Evolutionary conservation across 2,797 vertebrate species (phyloP).

Genomic region (Silurus lanzhouensis): DNA sequence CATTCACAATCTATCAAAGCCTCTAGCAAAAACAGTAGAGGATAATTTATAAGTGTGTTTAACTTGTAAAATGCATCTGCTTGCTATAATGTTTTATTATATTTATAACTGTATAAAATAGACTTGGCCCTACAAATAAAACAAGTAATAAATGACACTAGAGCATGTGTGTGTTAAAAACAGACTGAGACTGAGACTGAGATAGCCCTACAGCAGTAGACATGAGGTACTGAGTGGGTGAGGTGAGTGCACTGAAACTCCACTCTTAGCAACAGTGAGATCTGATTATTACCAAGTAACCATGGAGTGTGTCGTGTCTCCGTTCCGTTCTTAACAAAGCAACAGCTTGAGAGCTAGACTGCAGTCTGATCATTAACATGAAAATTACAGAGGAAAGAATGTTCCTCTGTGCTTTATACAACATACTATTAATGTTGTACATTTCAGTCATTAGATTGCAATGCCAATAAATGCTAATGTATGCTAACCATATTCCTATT

Average conservation of each 20-base stretch:
- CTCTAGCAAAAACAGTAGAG: background rate
- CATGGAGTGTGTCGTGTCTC: conserved; percentile 25
- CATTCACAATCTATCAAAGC: background rate
- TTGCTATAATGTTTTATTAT: no score
- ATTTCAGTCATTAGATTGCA: conserved; percentile 28
- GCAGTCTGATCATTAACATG: background rate
- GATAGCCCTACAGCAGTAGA: conserved; percentile 30
- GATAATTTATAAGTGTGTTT: no score
- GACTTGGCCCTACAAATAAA: background rate
- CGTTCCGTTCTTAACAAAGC: conserved; percentile 34
- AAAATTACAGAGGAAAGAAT: background rate
- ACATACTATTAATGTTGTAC: background rate
- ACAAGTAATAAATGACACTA: background rate
- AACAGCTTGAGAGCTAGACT: conserved; percentile 8
- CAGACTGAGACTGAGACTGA: conserved; percentile 13
- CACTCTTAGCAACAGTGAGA: conserved; percentile 53
- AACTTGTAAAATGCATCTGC: no score
- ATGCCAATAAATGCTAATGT: conserved; percentile 51
- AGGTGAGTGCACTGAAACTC: conserved; percentile 36
- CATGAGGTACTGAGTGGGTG: conserved; percentile 47
- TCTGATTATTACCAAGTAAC: conserved; percentile 39
- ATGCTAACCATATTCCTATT: conserved; percentile 52
- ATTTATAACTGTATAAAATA: no score
- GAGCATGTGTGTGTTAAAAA: conserved; percentile 13
- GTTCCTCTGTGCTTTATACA: background rate